These are phyloP conservation scores for Lasioglossum pauxillum DNA, from an alignment of 2,888 invertebrate species.

Conservation along the genomic window DNA sequence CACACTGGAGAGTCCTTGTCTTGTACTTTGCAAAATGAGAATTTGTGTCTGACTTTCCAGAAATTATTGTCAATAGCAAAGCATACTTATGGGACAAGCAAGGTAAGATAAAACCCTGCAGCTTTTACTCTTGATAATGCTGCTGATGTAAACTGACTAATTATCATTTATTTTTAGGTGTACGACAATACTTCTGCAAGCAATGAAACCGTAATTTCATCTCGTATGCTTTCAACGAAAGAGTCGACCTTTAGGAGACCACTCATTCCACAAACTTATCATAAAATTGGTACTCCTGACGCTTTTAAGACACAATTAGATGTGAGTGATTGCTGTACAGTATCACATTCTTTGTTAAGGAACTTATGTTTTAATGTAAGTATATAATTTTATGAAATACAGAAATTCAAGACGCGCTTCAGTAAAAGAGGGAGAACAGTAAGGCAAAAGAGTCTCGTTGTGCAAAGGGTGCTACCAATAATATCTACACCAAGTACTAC, in stretches of 20 bases:
- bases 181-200: constrained; percentile 81
- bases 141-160: not conserved
- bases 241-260: constrained; percentile 82
- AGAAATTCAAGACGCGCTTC: constrained; percentile 85
- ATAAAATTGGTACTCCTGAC: constrained; percentile 81
- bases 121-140: not conserved
- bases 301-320: constrained; percentile 85
- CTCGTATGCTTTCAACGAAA: constrained; percentile 80
- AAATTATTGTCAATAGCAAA: constrained; percentile 85
- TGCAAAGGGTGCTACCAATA: constrained; percentile 90
- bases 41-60: constrained; percentile 80
- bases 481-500: constrained; percentile 85
- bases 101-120: constrained; percentile 73
- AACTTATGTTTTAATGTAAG: not conserved
- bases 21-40: constrained; percentile 71
- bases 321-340: constrained; percentile 76
- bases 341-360: not conserved
- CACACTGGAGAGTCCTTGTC: constrained; percentile 52
- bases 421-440: constrained; percentile 83
- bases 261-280: constrained; percentile 81
- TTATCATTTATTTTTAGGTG: constrained; percentile 66
- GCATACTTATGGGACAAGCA: constrained; percentile 83
- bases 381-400: constrained; percentile 21
- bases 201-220: constrained; percentile 82
- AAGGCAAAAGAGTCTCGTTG: constrained; percentile 88